Conservation (phyloP, 2,797 vertebrate genomes). For the Sparidentex hasta region DNA sequence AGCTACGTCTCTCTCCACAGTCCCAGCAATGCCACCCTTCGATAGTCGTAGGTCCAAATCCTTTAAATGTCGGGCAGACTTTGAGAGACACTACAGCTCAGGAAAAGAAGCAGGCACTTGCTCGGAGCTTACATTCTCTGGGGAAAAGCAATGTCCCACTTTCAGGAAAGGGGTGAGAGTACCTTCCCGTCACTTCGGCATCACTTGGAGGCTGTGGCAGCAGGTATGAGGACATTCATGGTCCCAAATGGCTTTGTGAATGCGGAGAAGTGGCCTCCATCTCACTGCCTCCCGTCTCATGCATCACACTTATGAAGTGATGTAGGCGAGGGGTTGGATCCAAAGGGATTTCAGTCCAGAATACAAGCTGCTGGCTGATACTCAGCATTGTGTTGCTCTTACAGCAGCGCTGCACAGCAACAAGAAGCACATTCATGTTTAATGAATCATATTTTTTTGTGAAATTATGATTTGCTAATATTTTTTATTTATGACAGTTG, state of each 20-base stretch:
- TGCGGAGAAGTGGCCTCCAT: constrained; percentile 60
- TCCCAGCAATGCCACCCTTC: constrained; percentile 69
- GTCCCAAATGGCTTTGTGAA: constrained; percentile 70
- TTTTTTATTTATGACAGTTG: not conserved
- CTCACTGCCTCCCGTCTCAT: constrained; percentile 56
- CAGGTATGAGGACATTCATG: constrained; percentile 69
- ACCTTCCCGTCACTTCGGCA: constrained; percentile 61
- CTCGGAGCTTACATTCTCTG: constrained; percentile 70
- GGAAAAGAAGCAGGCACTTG: constrained; percentile 63
- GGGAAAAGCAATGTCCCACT: constrained; percentile 74
- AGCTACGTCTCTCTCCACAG: constrained; percentile 70
- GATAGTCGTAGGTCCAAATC: constrained; percentile 74
- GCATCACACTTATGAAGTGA: constrained; percentile 66
- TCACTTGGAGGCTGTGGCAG: constrained; percentile 63
- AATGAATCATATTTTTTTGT: not conserved
- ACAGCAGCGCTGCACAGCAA: not conserved
- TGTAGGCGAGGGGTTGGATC: constrained; percentile 48
- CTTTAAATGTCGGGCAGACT: constrained; percentile 74
- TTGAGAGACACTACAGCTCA: constrained; percentile 75
- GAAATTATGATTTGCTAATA: constrained; percentile 12
- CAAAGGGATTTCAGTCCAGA: constrained; percentile 51
- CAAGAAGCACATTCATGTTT: not conserved
- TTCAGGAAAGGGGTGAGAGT: constrained; percentile 52
- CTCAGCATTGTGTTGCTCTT: constrained; percentile 21
- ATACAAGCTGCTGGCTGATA: constrained; percentile 47